Conservation (phyloP, 2,113 vertebrate genomes). For the Rhadina sibilatrix region DNA sequence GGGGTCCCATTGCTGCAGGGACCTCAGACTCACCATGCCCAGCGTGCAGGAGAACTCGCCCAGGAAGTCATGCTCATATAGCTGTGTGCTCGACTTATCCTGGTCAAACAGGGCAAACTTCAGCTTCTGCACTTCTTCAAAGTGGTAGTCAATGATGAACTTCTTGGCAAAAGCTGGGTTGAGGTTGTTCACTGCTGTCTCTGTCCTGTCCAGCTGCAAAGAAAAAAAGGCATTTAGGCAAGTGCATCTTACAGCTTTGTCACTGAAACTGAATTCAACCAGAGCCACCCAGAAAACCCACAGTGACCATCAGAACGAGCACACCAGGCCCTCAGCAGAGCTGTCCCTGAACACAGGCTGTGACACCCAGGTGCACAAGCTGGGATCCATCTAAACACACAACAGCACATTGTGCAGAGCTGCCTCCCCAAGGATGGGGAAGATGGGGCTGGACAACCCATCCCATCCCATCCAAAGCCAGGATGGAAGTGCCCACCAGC, state of each 20-base stretch:
- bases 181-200: constrained; percentile 94
- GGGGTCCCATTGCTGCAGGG: not conserved
- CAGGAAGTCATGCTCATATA: constrained; percentile 95
- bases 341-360: not conserved
- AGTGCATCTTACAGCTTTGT: not conserved
- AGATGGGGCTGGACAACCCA: not conserved
- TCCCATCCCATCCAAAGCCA: not conserved
- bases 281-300: not conserved
- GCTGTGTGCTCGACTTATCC: constrained; percentile 91
- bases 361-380: no score
- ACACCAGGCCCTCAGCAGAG: not conserved
- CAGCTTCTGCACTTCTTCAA: constrained; percentile 96
- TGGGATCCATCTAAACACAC: not conserved
- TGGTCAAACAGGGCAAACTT: constrained; percentile 97
- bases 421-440: fast-evolving
- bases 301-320: fast-evolving
- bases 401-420: fast-evolving
- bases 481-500: not conserved
- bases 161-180: constrained; percentile 96
- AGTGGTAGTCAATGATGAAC: constrained; percentile 93
- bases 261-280: not conserved
- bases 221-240: not conserved
- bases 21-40: constrained; percentile 79
- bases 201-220: constrained; percentile 88
- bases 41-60: constrained; percentile 93